These are phyloP conservation scores for Luperina nickerlii DNA, from an alignment of 2,888 invertebrate species.

Conservation along the genomic window DNA sequence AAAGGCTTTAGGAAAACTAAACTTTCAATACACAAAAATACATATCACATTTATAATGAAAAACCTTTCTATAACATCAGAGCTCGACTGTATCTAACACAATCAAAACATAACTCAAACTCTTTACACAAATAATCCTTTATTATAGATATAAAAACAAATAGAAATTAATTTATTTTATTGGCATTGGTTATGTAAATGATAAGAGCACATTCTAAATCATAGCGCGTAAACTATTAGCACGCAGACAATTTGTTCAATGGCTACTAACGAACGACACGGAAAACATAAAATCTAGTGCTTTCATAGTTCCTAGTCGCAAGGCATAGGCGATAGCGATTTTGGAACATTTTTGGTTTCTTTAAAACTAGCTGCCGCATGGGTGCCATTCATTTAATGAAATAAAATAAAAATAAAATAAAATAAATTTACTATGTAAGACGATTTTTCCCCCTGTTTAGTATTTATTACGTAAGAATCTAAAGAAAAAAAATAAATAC, in stretches of 20 bases:
- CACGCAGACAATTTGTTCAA: conserved; percentile 70
- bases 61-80: no score
- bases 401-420: no score
- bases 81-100: conserved; percentile 1
- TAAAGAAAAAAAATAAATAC: no score
- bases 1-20: no score
- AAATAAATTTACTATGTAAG: no score
- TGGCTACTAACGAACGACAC: conserved; percentile 69
- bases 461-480: no score
- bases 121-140: conserved; percentile 29
- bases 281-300: conserved; percentile 70
- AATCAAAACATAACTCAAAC: conserved; percentile 37
- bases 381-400: no score
- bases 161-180: conserved; percentile 54
- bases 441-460: no score
- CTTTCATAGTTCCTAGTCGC: conserved; percentile 67
- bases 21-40: no score
- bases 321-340: conserved; percentile 54
- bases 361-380: not conserved
- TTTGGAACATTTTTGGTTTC: not conserved
- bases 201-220: conserved; percentile 52
- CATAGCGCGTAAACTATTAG: conserved; percentile 49
- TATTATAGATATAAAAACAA: conserved; percentile 49
- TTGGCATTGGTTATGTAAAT: conserved; percentile 51
- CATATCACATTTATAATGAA: no score